A percentile compares a stretch with the other conserved stretches of the same genome.
phyloP scores from a whole-genome alignment of 2,888 invertebrate species.

The Rhorus exstirpatorius region DNA sequence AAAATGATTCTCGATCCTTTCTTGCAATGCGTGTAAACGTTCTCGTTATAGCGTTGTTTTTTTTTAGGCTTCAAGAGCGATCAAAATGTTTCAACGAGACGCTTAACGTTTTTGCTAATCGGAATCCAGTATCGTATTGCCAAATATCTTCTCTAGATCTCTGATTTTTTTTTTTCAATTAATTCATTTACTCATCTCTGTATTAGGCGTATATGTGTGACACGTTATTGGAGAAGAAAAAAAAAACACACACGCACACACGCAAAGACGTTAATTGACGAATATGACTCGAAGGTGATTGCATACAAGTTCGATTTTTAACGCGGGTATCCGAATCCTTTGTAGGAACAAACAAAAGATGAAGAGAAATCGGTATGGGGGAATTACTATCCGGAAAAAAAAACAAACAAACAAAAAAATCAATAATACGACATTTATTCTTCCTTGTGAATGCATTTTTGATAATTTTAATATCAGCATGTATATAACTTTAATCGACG shows the following conservation, averaged over 20 bases:
- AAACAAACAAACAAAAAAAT: not conserved
- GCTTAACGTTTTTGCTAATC: not conserved
- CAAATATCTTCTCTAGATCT: slow-evolving; percentile 47
- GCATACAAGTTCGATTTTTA: slow-evolving; percentile 68
- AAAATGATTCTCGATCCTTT: slow-evolving; percentile 44
- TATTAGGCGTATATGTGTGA: slow-evolving; percentile 29
- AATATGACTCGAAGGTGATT: slow-evolving; percentile 51
- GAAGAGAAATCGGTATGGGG: slow-evolving; percentile 11
- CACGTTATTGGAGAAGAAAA: slow-evolving; percentile 11
- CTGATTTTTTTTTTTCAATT: slow-evolving; percentile 43
- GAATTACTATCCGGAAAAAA: not conserved
- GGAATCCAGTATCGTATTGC: slow-evolving; percentile 45
- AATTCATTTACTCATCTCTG: slow-evolving; percentile 8
- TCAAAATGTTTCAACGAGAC: not conserved
- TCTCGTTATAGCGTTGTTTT: slow-evolving; percentile 1
- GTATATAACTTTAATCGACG: slow-evolving; percentile 51
- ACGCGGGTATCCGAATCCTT: slow-evolving; percentile 65
- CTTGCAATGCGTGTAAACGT: slow-evolving; percentile 4
- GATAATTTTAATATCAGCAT: slow-evolving; percentile 59
- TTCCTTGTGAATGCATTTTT: slow-evolving; percentile 55
- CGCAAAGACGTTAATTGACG: slow-evolving; percentile 12
- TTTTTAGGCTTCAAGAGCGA: not conserved
- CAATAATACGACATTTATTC: slow-evolving; percentile 38
- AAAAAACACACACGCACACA: slow-evolving; percentile 17
- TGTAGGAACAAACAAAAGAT: slow-evolving; percentile 36